Conservation (phyloP, 2,797 vertebrate genomes). For the Miichthys miiuy region DNA sequence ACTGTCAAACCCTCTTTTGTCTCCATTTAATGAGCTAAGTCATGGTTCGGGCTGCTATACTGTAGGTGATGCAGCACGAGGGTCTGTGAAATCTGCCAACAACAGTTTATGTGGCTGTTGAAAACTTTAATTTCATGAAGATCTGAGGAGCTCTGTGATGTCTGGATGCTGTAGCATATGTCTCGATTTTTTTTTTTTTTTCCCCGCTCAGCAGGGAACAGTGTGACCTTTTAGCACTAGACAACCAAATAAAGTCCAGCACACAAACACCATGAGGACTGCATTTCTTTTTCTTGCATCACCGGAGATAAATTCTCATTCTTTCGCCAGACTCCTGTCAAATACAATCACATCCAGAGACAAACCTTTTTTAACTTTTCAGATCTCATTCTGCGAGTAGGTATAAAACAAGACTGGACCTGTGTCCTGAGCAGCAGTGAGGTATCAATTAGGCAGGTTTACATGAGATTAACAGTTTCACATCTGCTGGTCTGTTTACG, state of each 20-base stretch:
- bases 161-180: not conserved
- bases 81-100: slow-evolving; percentile 38
- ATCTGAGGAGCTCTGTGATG: slow-evolving; percentile 27
- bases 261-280: slow-evolving; percentile 28
- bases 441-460: slow-evolving; percentile 57
- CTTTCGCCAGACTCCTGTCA: slow-evolving; percentile 35
- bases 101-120: slow-evolving; percentile 30
- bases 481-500: slow-evolving; percentile 60
- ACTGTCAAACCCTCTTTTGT: slow-evolving; percentile 69
- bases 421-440: slow-evolving; percentile 17
- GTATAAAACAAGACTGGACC: slow-evolving; percentile 24
- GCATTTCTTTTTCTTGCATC: slow-evolving; percentile 51
- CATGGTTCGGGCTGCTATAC: slow-evolving; percentile 26
- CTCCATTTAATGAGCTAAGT: slow-evolving; percentile 62
- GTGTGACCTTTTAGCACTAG: slow-evolving; percentile 65
- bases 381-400: slow-evolving; percentile 7
- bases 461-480: slow-evolving; percentile 52
- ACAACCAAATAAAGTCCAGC: slow-evolving; percentile 47
- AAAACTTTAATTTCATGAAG: slow-evolving; percentile 25
- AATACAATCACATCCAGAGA: slow-evolving; percentile 32
- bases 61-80: slow-evolving; percentile 37
- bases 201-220: slow-evolving; percentile 41
- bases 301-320: slow-evolving; percentile 35
- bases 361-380: slow-evolving; percentile 55
- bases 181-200: slow-evolving; percentile 31